Conservation (phyloP, 2,888 invertebrate genomes). For the Furcula furcula region DNA sequence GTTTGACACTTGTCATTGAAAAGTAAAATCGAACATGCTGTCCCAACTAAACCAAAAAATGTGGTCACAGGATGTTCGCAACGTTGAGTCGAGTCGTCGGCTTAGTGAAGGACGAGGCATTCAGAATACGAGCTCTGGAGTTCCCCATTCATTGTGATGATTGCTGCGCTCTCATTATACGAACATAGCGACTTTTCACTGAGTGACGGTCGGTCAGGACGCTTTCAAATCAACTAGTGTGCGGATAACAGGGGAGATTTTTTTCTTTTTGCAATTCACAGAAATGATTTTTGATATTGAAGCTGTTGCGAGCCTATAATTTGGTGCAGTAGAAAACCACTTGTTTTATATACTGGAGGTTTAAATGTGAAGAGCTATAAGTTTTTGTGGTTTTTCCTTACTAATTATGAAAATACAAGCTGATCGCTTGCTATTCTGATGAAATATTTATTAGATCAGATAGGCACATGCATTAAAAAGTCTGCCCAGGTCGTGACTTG, state of each 20-base stretch:
- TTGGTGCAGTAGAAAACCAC: no score
- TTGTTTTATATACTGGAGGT: no score
- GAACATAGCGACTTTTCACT: constrained; percentile 23
- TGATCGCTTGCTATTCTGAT: no score
- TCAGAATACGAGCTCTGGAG: constrained; percentile 52
- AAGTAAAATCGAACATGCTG: background rate
- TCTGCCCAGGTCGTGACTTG: no score
- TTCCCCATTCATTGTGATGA: constrained; percentile 75
- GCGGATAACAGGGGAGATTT: background rate
- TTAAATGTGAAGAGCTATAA: no score
- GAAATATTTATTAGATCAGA: no score
- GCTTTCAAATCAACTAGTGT: constrained; percentile 20
- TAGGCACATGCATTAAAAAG: no score
- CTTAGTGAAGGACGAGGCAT: constrained; percentile 47
- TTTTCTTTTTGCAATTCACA: background rate
- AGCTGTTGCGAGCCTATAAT: background rate
- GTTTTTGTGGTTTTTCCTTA: no score
- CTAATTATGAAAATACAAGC: no score
- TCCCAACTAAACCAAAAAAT: constrained; percentile 9
- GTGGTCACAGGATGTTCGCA: constrained; percentile 9
- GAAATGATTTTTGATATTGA: background rate
- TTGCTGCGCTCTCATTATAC: constrained; percentile 70
- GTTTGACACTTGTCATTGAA: no score
- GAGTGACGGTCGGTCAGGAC: constrained; percentile 26
- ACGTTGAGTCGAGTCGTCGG: constrained; percentile 15